Evolutionary conservation across 1,140 invertebrate genomes (phyloP), one percentile per base, ranked within the genome.

Genomic region (Hypothenemus hampei): DNA sequence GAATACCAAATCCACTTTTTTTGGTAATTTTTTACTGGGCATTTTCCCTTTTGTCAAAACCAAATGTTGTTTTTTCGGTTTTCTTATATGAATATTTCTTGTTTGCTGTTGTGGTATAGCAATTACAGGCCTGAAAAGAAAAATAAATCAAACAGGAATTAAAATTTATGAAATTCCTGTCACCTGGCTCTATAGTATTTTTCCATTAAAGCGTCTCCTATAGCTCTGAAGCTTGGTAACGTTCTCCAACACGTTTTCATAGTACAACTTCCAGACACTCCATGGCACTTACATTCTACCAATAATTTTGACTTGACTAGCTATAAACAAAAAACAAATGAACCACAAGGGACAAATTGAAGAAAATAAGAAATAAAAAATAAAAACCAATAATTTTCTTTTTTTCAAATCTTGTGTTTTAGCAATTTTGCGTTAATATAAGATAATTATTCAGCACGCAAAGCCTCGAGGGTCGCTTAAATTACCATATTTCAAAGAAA

Each of bases 211-310:
- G 81, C 83, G 60, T 89, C 84, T 19, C 91, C 92, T 33, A 96
- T 84, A 63, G 82, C 77, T 44, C 85, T 78, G 77, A 97, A 96
- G 19, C 84, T 82, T 16, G 89, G 88, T 68, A 95, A 75, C 16
- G 88, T 90, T 67, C 84, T 81, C 94, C 94, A 98, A 72, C 95
- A 98, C 3, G 93, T 97, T 67, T 89, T 86, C 72, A 97, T 81
- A 1, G 91, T 91, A 69, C 94, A 98, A 43, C 91, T 93, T 1
- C 94, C 94, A 44, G 91, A 95, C 18, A 97, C 91, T 4, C 95
- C 95, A 71, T 97, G 94, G 71, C 95, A 97, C 73, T 95, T 96
- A 77, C 93, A 97, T 71, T 93, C 87, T 18, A 86, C 84, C 54
- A 84, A 81, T 39, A 94, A 77, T 61, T 85, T 79, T 50, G 83